A percentile compares a stretch with the other conserved stretches of the same genome.
Conservation (phyloP, 2,888 invertebrate genomes). For the Habroteleia sp. region DNA sequence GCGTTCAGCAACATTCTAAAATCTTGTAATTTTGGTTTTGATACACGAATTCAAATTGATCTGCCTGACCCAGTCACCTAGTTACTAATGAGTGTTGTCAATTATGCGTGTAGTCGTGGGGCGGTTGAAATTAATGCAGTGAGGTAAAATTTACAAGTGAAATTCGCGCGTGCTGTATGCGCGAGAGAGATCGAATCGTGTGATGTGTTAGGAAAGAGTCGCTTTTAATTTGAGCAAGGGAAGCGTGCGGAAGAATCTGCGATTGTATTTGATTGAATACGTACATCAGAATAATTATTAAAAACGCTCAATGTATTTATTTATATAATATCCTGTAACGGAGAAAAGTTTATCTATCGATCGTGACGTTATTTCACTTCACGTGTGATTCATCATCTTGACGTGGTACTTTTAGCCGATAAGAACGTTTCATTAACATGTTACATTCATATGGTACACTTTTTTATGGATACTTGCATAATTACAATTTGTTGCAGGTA, state of each 20-base stretch:
- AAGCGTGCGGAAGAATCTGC: slow-evolving; percentile 51
- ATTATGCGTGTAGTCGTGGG: slow-evolving; percentile 65
- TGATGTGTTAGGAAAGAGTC: slow-evolving; percentile 64
- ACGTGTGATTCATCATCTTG: slow-evolving; percentile 50
- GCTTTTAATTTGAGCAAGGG: slow-evolving; percentile 61
- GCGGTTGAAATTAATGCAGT: slow-evolving; percentile 65
- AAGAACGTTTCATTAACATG: slow-evolving; percentile 53
- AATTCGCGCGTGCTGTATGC: slow-evolving; percentile 64
- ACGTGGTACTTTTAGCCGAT: slow-evolving; percentile 51
- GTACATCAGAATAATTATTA: slow-evolving; percentile 30
- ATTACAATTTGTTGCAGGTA: slow-evolving; percentile 40
- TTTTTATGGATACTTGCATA: slow-evolving; percentile 35
- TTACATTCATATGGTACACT: slow-evolving; percentile 33
- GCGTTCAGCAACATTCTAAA: slow-evolving; percentile 2
- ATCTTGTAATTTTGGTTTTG: slow-evolving; percentile 15
- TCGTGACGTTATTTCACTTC: slow-evolving; percentile 41
- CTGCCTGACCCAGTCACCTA: slow-evolving; percentile 62
- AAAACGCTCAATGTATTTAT: slow-evolving; percentile 28
- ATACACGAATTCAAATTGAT: slow-evolving; percentile 37
- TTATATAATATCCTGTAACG: slow-evolving; percentile 9
- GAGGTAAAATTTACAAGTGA: slow-evolving; percentile 66
- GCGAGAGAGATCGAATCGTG: slow-evolving; percentile 61
- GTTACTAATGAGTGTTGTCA: slow-evolving; percentile 63
- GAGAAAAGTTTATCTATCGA: slow-evolving; percentile 35
- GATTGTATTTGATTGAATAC: slow-evolving; percentile 53